These are phyloP conservation scores for Heliconius ismenius DNA, from an alignment of 2,888 invertebrate genomes.

Conservation along the genomic window DNA sequence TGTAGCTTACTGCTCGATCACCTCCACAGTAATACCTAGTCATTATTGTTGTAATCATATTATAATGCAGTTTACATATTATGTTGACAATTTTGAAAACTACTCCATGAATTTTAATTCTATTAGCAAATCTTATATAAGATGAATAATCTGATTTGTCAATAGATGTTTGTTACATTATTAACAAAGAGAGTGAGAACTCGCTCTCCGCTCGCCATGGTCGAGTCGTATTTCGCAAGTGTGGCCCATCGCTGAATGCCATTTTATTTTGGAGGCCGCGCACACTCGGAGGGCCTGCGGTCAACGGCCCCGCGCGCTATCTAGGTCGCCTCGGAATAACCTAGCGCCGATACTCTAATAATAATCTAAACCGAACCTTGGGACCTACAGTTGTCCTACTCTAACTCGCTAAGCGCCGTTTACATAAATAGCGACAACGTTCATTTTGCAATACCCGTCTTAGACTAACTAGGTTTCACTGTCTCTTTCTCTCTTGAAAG, in stretches of 20 bases:
- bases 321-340: conserved; percentile 82
- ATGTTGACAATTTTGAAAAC: background rate
- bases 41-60: conserved; percentile 21
- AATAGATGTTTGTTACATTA: conserved; percentile 63
- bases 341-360: conserved; percentile 82
- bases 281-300: conserved; percentile 79
- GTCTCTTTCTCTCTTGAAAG: conserved; percentile 67
- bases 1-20: conserved; percentile 50
- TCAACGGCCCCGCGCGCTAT: conserved; percentile 79
- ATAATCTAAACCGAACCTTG: conserved; percentile 75
- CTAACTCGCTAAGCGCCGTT: conserved; percentile 62
- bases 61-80: background rate
- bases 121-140: conserved; percentile 17
- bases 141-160: conserved; percentile 48
- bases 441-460: conserved; percentile 66
- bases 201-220: conserved; percentile 58
- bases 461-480: conserved; percentile 61
- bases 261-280: conserved; percentile 81
- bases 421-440: conserved; percentile 62
- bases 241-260: conserved; percentile 80
- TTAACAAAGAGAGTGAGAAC: conserved; percentile 61
- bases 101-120: background rate
- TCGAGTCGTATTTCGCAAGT: conserved; percentile 78
- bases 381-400: conserved; percentile 69
- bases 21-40: conserved; percentile 42